A percentile compares a stretch with the other conserved stretches of the same genome.
Evolutionary conservation across 2,888 invertebrate genomes (phyloP).

Genomic region (Oxycera nigricornis): DNA sequence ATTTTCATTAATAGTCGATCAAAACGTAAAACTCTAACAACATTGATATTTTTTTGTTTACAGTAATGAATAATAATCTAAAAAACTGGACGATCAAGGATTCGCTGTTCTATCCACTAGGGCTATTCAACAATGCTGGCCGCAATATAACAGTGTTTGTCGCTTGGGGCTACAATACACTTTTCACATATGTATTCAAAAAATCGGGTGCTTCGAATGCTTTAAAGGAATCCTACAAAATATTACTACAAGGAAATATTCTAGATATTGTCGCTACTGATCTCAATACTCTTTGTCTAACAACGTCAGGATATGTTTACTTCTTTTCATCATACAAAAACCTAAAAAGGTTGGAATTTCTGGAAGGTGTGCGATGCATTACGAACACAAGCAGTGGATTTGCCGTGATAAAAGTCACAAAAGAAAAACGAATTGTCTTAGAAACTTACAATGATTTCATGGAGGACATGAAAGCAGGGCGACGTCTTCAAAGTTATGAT

Average conservation of each 20-base stretch:
- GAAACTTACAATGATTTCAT: constrained; percentile 56
- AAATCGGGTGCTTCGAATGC: constrained; percentile 47
- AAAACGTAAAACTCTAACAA: too few species aligned
- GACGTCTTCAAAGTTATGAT: constrained; percentile 52
- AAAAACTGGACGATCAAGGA: constrained; percentile 57
- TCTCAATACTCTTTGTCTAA: constrained; percentile 56
- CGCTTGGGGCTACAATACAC: constrained; percentile 57
- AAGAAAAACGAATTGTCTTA: constrained; percentile 46
- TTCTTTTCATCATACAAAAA: constrained; percentile 58
- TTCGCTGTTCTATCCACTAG: constrained; percentile 55
- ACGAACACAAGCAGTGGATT: constrained; percentile 52
- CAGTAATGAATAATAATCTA: constrained; percentile 11
- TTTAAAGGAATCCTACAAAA: constrained; percentile 47
- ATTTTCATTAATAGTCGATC: too few species aligned
- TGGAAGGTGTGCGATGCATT: constrained; percentile 54
- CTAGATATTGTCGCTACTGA: constrained; percentile 55
- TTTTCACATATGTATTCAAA: constrained; percentile 58
- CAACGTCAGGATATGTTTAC: constrained; percentile 55
- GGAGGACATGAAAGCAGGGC: constrained; percentile 50
- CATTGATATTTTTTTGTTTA: background rate
- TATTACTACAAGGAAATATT: constrained; percentile 48
- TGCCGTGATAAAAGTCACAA: constrained; percentile 53
- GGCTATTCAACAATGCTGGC: constrained; percentile 55
- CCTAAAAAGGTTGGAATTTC: constrained; percentile 54
- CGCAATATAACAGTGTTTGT: constrained; percentile 57